Percentiles rank a stretch among this genome's conserved stretches.
phyloP scores from a whole-genome alignment of 2,797 vertebrate species.

The Notolabrus celidotus region DNA sequence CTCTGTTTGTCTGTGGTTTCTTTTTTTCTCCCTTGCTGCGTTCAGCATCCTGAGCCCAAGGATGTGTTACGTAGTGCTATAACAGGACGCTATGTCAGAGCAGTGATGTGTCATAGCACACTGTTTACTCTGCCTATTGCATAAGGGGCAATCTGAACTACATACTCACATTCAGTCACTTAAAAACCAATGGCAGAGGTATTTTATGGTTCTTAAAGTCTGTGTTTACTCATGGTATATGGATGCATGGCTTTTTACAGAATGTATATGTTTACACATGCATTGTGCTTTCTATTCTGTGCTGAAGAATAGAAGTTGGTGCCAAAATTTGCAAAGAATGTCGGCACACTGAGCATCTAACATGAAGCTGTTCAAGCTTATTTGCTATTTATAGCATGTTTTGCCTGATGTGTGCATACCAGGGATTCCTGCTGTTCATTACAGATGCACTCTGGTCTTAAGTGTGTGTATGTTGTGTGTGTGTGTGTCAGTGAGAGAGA shows the following conservation, averaged over 20 bases:
- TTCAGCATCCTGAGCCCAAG: constrained; percentile 45
- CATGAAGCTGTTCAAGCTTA: not conserved
- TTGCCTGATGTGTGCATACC: constrained; percentile 3
- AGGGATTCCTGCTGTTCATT: constrained; percentile 1
- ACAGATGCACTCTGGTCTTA: not conserved
- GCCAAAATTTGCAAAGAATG: not conserved
- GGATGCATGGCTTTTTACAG: not conserved
- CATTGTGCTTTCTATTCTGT: not conserved
- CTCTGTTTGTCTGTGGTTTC: constrained; percentile 34
- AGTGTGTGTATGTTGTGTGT: constrained; percentile 20
- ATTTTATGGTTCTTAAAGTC: constrained; percentile 3
- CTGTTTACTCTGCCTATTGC: constrained; percentile 73
- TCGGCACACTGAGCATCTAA: not conserved
- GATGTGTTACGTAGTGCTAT: constrained; percentile 67
- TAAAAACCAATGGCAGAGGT: constrained; percentile 33
- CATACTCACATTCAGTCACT: constrained; percentile 8
- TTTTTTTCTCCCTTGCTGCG: constrained; percentile 39
- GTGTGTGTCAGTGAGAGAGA: constrained; percentile 13
- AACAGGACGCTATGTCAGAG: constrained; percentile 61
- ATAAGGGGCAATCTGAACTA: constrained; percentile 57
- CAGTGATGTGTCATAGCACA: constrained; percentile 65
- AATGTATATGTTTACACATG: not conserved
- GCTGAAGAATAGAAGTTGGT: not conserved
- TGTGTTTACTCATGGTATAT: not conserved
- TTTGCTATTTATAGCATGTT: constrained; percentile 39